A percentile compares a stretch with the other conserved stretches of the same genome.
These are phyloP conservation scores for Abrostola triplasia DNA, from an alignment of 2,888 invertebrate species.

Conservation along the genomic window DNA sequence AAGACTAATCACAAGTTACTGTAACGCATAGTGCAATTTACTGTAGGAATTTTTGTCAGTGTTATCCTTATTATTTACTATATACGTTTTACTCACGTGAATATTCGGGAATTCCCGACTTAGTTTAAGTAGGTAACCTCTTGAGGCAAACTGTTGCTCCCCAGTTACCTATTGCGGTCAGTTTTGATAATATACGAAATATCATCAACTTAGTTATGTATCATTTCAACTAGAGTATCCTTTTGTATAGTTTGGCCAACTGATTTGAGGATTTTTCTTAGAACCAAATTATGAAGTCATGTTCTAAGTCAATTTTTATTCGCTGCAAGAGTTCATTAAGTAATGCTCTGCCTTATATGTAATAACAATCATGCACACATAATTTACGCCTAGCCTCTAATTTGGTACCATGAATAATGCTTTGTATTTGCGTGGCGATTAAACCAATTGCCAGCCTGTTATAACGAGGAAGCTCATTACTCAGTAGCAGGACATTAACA, in stretches of 20 bases:
- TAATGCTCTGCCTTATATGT: slow-evolving; percentile 24
- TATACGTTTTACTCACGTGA: too few species aligned
- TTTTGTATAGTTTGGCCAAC: too few species aligned
- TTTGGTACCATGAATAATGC: slow-evolving; percentile 39
- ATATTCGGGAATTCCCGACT: too few species aligned
- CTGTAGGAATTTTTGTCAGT: too few species aligned
- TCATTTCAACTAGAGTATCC: too few species aligned
- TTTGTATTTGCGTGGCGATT: slow-evolving; percentile 45
- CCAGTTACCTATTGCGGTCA: too few species aligned
- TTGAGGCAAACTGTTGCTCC: too few species aligned
- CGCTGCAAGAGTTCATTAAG: slow-evolving; percentile 14
- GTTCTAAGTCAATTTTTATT: slow-evolving; percentile 15
- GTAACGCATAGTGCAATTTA: background rate
- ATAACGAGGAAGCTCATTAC: slow-evolving; percentile 59
- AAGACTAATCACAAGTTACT: background rate
- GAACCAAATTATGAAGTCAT: background rate
- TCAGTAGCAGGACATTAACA: slow-evolving; percentile 52
- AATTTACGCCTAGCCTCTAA: slow-evolving; percentile 46
- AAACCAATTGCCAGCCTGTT: slow-evolving; percentile 52
- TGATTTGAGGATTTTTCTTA: background rate
- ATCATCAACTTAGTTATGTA: too few species aligned
- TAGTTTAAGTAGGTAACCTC: too few species aligned
- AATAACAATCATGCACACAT: slow-evolving; percentile 34
- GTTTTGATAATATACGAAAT: too few species aligned
- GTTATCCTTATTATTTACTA: too few species aligned